phyloP scores from a whole-genome alignment of 2,888 invertebrate genomes.

The Leptopilina myrica region DNA sequence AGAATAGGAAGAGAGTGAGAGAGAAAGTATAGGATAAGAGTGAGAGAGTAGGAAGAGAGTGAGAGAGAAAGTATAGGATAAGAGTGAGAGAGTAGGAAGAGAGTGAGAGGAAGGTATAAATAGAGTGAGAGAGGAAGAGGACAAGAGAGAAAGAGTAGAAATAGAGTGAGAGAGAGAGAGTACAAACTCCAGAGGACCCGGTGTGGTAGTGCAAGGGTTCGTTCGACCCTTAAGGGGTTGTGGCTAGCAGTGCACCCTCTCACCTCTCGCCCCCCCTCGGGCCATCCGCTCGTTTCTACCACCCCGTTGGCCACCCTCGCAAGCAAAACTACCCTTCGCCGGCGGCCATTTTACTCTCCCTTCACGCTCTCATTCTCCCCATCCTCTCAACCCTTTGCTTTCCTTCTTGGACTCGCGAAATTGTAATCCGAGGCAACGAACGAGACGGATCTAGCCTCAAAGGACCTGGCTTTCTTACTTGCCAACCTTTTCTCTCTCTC shows the following conservation, averaged over 20 bases:
- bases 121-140: constrained; percentile 43
- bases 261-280: constrained; percentile 58
- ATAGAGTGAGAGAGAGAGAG: constrained; percentile 45
- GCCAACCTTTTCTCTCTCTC: constrained; percentile 4
- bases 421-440: constrained; percentile 72
- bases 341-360: constrained; percentile 76
- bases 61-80: constrained; percentile 55
- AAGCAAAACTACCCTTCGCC: constrained; percentile 75
- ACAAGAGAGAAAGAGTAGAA: constrained; percentile 51
- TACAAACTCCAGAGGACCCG: constrained; percentile 66
- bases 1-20: constrained; percentile 45
- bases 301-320: constrained; percentile 71
- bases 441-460: constrained; percentile 66
- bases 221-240: constrained; percentile 77
- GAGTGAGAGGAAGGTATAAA: constrained; percentile 47
- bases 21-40: constrained; percentile 41
- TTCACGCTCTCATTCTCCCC: constrained; percentile 55
- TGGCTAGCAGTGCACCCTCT: constrained; percentile 73
- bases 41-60: constrained; percentile 41
- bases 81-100: constrained; percentile 52
- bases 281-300: constrained; percentile 66
- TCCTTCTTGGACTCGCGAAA: constrained; percentile 70
- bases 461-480: constrained; percentile 64
- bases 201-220: constrained; percentile 74
- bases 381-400: constrained; percentile 50